Percentiles rank a stretch among this genome's conserved stretches.
These are phyloP conservation scores for Lathronympha strigana DNA, from an alignment of 2,888 invertebrate genomes.

Conservation along the genomic window DNA sequence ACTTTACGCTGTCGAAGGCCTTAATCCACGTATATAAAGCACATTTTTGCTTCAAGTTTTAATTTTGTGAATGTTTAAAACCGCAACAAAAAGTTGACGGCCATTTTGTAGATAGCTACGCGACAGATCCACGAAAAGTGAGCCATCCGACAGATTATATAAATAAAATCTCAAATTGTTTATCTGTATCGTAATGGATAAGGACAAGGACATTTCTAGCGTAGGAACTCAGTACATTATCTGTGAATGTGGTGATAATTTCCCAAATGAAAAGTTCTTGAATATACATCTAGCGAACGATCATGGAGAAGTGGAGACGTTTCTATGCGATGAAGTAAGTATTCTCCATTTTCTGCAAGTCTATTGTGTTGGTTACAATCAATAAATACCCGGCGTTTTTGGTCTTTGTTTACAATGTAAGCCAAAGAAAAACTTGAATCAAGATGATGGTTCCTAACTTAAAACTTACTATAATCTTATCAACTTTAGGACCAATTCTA, in stretches of 20 bases:
- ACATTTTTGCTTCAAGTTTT: neutral
- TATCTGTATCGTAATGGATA: slow-evolving; percentile 41
- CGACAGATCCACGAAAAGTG: slow-evolving; percentile 41
- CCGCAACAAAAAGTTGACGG: slow-evolving; percentile 16
- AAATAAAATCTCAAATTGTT: slow-evolving; percentile 37
- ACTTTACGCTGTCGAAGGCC: neutral
- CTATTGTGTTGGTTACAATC: neutral
- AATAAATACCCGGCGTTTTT: slow-evolving; percentile 3
- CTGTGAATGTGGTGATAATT: slow-evolving; percentile 42
- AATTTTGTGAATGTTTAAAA: neutral
- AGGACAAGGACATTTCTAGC: slow-evolving; percentile 25
- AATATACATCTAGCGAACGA: slow-evolving; percentile 26
- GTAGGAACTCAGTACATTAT: slow-evolving; percentile 38
- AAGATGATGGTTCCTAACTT: neutral
- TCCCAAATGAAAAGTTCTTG: slow-evolving; percentile 34
- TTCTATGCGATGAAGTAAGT: slow-evolving; percentile 30
- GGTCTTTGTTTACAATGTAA: slow-evolving; percentile 1
- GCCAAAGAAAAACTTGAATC: neutral
- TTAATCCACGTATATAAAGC: rapidly evolving
- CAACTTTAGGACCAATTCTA: neutral
- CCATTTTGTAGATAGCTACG: slow-evolving; percentile 35
- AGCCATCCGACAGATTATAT: slow-evolving; percentile 36
- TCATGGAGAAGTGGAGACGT: slow-evolving; percentile 25
- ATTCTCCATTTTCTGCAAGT: slow-evolving; percentile 2
- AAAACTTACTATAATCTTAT: too few species aligned